Percentiles rank a stretch among this genome's conserved stretches.
Evolutionary conservation across 2,888 invertebrate species (phyloP).

Genomic region (Apodemia mormo): DNA sequence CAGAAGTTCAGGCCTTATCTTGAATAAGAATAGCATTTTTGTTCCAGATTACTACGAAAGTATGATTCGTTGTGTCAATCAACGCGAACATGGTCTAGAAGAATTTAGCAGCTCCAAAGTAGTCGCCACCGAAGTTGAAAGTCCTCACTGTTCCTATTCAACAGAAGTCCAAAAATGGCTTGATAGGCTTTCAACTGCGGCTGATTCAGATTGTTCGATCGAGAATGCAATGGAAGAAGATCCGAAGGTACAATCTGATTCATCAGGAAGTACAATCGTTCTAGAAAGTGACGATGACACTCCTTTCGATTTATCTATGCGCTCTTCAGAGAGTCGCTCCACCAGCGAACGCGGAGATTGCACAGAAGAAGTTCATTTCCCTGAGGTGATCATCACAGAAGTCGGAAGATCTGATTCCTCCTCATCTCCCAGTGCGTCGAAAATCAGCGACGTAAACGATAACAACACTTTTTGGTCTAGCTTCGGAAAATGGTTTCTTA

Average conservation of each 20-base stretch:
- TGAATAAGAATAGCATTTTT: conserved; percentile 10
- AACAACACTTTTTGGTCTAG: too few species aligned
- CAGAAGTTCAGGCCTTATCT: too few species aligned
- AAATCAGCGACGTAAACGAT: too few species aligned
- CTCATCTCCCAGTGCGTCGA: too few species aligned
- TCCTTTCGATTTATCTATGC: too few species aligned
- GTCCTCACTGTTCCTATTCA: not conserved
- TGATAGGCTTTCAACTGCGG: not conserved
- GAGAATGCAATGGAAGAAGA: conserved; percentile 13
- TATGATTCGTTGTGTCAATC: conserved; percentile 10
- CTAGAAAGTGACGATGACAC: too few species aligned
- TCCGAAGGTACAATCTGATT: conserved; percentile 13
- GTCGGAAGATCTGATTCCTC: too few species aligned
- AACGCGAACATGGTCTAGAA: conserved; percentile 11
- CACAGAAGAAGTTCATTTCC: too few species aligned
- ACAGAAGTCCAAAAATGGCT: conserved; percentile 11
- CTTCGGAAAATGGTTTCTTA: too few species aligned
- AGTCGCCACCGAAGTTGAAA: conserved; percentile 6
- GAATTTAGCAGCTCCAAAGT: conserved; percentile 3
- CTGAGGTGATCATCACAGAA: too few species aligned
- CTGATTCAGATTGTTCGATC: conserved; percentile 10
- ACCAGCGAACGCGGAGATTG: too few species aligned
- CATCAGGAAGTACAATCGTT: not conserved
- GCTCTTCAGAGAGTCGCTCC: too few species aligned
- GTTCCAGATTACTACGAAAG: conserved; percentile 13